Evolutionary conservation across 2,113 vertebrate genomes (phyloP), one percentile per base, ranked within the genome.

Genomic region (Seriola aureovittata): DNA sequence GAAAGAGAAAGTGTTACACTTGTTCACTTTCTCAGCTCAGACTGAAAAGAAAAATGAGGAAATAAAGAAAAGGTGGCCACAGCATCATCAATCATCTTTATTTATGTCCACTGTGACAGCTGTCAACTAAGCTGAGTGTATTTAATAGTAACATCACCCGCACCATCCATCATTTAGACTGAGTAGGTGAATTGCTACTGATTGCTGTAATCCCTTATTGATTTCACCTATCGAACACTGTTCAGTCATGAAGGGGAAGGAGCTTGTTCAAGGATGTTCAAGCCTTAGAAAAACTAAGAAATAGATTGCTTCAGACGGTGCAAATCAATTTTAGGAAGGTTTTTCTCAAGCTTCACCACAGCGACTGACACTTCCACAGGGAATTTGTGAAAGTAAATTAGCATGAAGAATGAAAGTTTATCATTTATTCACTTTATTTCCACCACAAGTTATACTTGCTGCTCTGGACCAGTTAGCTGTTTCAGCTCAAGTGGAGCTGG

Each of bases 261-360:
- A 19, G 72, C 71, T 10, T 89, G 91, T 79, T 81, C 21, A 1
- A 40, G 75, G 85, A 87, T 82, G 84, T 81, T 80, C 48, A 65
- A 73, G 84, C 55, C 54, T 82, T 50, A 64, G 58, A 67, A 85
- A 10, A 57, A 85, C 65, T 57, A 34, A 40, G 59, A 60, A 29
- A 73, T 40, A 5, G 81, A 88, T 92, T 75, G 62, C 63, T 79
- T 89, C 76, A 29, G 78, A 54, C 34, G 8, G 63, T 0, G 66
- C 10, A 48, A 68, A 90, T 90, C 92, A 62, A 89, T 89, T 32
- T 23, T 0, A 78, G 89, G 84, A 90, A 80, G 71, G 13, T 52
- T 85, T 80, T 17, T 63, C 75, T 89, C 21, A 38, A n/a, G 60
- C 59, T 81, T 67, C 44, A 4, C 60, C 34, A 25, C 6, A 32